Evolutionary conservation across 1,140 invertebrate species (phyloP).

Genomic region (Pseudachorutes palmiensis): DNA sequence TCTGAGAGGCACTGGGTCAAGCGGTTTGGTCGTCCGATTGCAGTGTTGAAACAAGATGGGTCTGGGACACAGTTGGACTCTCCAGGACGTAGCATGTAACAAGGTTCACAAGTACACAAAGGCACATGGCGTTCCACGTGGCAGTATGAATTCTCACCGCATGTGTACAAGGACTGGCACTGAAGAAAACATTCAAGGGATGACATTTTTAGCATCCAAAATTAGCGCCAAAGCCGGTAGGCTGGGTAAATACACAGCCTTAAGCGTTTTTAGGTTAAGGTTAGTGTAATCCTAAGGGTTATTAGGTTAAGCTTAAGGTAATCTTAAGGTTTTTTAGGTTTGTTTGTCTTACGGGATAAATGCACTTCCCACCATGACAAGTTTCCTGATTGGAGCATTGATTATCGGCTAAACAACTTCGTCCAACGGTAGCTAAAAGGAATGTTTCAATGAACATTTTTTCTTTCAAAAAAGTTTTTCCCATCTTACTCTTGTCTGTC

Average conservation of each 20-base stretch:
- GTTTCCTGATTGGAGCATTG: neutral
- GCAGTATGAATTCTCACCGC: constrained; percentile 5
- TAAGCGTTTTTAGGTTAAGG: no score
- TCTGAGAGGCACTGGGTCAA: neutral
- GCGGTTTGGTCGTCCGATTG: neutral
- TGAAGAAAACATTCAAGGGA: neutral
- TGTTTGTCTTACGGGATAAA: neutral
- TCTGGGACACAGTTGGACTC: neutral
- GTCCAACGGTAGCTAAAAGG: constrained; percentile 4
- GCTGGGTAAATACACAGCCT: no score
- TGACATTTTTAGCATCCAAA: neutral
- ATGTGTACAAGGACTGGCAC: constrained; percentile 2
- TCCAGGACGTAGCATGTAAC: neutral
- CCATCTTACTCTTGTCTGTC: neutral
- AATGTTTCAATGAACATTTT: neutral
- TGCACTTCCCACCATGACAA: constrained; percentile 6
- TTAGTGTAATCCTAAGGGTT: no score
- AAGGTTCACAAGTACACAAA: neutral
- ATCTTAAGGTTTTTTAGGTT: no score
- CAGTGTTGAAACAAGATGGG: constrained; percentile 1
- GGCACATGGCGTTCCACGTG: neutral
- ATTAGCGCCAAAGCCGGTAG: no score
- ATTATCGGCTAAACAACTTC: constrained; percentile 1
- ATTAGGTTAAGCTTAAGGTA: no score
- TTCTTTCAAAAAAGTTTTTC: neutral